phyloP scores from a whole-genome alignment of 2,888 invertebrate genomes.

The Metallyticus violacea region DNA sequence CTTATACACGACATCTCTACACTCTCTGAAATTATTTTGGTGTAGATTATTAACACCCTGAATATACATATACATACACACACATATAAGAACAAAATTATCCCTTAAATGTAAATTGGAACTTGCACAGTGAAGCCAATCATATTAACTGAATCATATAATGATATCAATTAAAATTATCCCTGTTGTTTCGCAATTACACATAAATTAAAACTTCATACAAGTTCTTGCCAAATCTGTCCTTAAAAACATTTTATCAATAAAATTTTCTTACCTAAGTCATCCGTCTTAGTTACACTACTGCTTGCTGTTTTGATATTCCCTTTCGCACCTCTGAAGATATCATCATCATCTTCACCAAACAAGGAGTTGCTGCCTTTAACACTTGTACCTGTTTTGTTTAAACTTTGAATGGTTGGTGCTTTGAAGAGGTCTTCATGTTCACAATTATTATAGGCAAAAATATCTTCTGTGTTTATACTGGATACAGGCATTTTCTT shows the following conservation, averaged over 20 bases:
- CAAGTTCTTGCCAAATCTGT: no score
- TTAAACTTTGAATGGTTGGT: slow-evolving; percentile 21
- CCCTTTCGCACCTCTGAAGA: slow-evolving; percentile 37
- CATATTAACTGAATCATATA: no score
- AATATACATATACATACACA: no score
- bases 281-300: neutral
- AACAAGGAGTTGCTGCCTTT: slow-evolving; percentile 44
- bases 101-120: no score
- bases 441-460: slow-evolving; percentile 45
- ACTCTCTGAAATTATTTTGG: no score
- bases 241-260: neutral
- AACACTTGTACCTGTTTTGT: slow-evolving; percentile 32
- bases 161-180: no score
- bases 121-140: no score
- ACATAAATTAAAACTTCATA: neutral
- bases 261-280: neutral
- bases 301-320: neutral
- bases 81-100: no score
- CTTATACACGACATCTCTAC: no score
- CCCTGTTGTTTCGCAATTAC: no score
- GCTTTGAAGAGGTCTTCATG: slow-evolving; percentile 46
- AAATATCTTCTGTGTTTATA: slow-evolving; percentile 27
- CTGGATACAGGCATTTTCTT: neutral
- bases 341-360: slow-evolving; percentile 47
- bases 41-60: no score